Evolutionary conservation across 2,113 vertebrate genomes (phyloP).

Genomic region (Hystrix cristata): DNA sequence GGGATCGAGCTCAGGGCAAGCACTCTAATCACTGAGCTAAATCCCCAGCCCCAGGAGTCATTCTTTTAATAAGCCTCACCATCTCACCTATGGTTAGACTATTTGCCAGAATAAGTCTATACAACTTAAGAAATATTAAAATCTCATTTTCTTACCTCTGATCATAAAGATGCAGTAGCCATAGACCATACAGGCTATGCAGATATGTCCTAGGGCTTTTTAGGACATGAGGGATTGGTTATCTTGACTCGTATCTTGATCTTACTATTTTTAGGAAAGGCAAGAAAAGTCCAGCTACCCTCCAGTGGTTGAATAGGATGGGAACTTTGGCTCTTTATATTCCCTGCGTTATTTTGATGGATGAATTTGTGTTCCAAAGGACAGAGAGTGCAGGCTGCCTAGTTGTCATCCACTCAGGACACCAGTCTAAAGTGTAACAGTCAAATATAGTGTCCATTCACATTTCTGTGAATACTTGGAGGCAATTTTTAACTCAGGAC

Average conservation of each 20-base stretch:
- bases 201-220: neutral
- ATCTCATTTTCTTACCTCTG: neutral
- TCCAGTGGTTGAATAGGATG: neutral
- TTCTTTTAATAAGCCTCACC: neutral
- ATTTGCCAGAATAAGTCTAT: neutral
- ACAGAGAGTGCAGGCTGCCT: neutral
- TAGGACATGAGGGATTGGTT: neutral
- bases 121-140: neutral
- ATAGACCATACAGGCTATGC: neutral
- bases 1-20: too few species aligned
- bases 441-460: neutral
- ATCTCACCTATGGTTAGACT: neutral
- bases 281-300: neutral
- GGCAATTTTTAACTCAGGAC: neutral
- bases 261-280: neutral
- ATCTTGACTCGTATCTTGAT: neutral
- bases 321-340: neutral
- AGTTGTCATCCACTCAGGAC: neutral
- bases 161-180: neutral
- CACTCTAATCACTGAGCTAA: too few species aligned
- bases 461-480: slow-evolving; percentile 31
- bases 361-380: neutral
- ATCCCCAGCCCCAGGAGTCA: neutral
- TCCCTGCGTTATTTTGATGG: neutral
- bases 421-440: neutral